phyloP scores from a whole-genome alignment of 2,113 vertebrate species.

The Dicentrarchus labrax region DNA sequence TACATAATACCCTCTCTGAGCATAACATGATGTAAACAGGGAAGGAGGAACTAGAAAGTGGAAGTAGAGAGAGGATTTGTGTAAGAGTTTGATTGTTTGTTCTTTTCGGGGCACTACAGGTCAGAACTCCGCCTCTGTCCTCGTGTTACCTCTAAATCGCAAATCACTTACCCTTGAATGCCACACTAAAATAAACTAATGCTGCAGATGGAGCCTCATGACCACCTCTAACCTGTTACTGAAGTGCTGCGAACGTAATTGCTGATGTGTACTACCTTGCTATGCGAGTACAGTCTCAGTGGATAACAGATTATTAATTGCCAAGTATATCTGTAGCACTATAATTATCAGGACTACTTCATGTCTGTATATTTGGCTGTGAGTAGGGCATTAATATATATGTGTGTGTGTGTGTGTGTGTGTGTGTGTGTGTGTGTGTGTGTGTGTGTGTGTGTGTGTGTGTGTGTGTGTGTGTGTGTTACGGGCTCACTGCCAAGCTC shows the following conservation, averaged over 20 bases:
- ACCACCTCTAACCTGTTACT: slow-evolving; percentile 3
- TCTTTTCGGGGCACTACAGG: slow-evolving; percentile 11
- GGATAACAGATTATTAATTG: neutral
- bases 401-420: neutral
- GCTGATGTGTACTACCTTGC: slow-evolving; percentile 7
- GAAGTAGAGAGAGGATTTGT: slow-evolving; percentile 36
- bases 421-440: no score
- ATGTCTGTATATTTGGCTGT: neutral
- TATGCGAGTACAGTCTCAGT: neutral
- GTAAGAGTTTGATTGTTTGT: slow-evolving; percentile 45
- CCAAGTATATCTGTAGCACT: neutral
- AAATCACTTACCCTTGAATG: neutral
- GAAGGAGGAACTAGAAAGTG: slow-evolving; percentile 38
- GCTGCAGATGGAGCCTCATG: slow-evolving; percentile 20
- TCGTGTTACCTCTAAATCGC: slow-evolving; percentile 44
- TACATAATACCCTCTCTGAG: neutral
- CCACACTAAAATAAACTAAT: slow-evolving; percentile 26
- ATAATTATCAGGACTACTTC: slow-evolving; percentile 12
- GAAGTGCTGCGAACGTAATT: slow-evolving; percentile 3
- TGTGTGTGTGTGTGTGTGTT: no score
- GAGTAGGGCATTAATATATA: neutral
- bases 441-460: neutral
- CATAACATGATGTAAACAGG: slow-evolving; percentile 29
- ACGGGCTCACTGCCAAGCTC: neutral
- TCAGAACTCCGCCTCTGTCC: slow-evolving; percentile 43